Percentiles rank a stretch among this genome's conserved stretches.
phyloP scores from a whole-genome alignment of 2,113 vertebrate genomes.

The Trachemys scripta region DNA sequence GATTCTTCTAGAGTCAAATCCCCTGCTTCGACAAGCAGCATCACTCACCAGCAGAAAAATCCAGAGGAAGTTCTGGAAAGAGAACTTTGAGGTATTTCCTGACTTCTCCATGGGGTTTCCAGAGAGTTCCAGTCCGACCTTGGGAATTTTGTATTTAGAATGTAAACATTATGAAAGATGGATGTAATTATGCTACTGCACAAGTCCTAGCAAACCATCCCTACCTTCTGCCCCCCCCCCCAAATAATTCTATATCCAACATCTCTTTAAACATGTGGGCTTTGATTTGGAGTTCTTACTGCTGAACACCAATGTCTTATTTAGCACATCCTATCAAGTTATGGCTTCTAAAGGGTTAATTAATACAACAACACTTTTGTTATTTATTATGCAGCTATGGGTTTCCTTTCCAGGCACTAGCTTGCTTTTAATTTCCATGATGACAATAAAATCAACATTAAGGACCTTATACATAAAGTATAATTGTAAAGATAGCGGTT shows the following conservation, averaged over 20 bases:
- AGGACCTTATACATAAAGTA: neutral
- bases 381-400: neutral
- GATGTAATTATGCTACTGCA: neutral
- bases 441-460: neutral
- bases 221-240: no score
- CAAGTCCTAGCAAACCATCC: neutral
- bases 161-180: neutral
- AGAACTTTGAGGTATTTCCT: neutral
- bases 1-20: neutral
- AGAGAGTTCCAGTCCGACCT: neutral
- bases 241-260: no score
- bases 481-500: neutral
- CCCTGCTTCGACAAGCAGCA: neutral
- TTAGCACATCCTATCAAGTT: neutral
- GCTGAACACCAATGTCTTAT: neutral
- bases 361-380: neutral
- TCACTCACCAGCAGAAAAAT: neutral
- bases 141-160: neutral
- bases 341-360: neutral
- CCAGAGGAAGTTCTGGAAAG: neutral
- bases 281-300: neutral
- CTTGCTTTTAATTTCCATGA: accelerated
- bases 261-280: neutral
- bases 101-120: neutral
- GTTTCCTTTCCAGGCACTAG: accelerated